Conservation (phyloP, 2,797 vertebrate species). For the Semotilus atromaculatus region DNA sequence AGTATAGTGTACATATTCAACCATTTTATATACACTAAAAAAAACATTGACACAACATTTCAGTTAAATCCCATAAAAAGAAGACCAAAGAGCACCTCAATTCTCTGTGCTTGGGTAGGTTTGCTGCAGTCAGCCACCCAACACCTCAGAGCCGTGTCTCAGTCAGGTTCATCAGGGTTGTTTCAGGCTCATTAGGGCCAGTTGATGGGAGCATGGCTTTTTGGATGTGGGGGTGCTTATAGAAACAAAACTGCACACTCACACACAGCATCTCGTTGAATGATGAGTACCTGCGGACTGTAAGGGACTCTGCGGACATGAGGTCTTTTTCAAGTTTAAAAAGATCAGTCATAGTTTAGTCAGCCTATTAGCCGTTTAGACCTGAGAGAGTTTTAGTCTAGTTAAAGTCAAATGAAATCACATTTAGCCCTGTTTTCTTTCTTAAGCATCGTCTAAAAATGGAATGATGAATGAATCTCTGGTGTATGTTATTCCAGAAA, state of each 20-base stretch:
- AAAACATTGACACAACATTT: not conserved
- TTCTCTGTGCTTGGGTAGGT: conserved; percentile 16
- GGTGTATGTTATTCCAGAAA: not conserved
- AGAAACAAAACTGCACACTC: not conserved
- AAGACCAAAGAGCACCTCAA: conserved; percentile 14
- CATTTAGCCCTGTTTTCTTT: conserved; percentile 1
- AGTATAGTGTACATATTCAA: not conserved
- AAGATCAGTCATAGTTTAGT: not conserved
- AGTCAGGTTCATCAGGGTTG: conserved; percentile 57
- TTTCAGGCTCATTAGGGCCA: conserved; percentile 61
- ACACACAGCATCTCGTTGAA: conserved; percentile 18
- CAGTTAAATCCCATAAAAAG: conserved; percentile 1
- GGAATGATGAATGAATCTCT: not conserved
- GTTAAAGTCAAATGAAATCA: not conserved
- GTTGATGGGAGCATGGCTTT: conserved; percentile 44
- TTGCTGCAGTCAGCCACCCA: conserved; percentile 4
- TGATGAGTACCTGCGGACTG: conserved; percentile 15
- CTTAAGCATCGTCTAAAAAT: not conserved
- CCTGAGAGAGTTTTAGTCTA: not conserved
- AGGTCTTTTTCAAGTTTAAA: conserved; percentile 13
- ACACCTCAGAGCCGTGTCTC: conserved; percentile 40
- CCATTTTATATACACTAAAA: not conserved
- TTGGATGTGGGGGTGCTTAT: conserved; percentile 48
- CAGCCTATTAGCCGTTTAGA: conserved; percentile 4
- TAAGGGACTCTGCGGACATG: conserved; percentile 2